Evolutionary conservation across 2,888 invertebrate genomes (phyloP).

Genomic region (Byasa hedistus): DNA sequence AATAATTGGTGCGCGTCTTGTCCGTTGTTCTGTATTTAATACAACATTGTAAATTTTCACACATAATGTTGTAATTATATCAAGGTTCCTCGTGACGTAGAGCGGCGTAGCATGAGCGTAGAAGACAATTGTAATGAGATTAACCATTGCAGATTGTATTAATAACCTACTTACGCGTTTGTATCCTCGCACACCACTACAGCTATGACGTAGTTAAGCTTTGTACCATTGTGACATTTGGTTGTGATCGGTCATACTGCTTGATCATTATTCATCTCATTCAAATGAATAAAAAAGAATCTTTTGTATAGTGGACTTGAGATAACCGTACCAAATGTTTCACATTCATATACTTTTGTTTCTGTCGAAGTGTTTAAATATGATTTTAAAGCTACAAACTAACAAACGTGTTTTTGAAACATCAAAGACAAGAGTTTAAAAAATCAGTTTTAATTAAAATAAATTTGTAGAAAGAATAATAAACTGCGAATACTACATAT

Average conservation of each 20-base stretch:
- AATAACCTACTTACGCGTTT: conserved; percentile 9
- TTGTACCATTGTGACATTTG: neutral
- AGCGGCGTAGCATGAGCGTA: conserved; percentile 21
- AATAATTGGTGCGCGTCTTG: neutral
- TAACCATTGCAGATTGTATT: conserved; percentile 18
- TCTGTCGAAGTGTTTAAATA: too few relatives aligned
- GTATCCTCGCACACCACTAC: conserved; percentile 10
- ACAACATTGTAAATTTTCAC: conserved; percentile 8
- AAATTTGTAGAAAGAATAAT: neutral
- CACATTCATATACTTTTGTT: too few relatives aligned
- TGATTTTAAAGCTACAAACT: too few relatives aligned
- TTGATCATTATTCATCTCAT: neutral
- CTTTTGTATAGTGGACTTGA: too few relatives aligned
- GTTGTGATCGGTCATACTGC: neutral
- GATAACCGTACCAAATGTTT: too few relatives aligned
- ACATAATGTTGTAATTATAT: conserved; percentile 9
- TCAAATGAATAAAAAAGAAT: too few relatives aligned
- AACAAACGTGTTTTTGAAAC: neutral
- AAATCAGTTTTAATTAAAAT: neutral
- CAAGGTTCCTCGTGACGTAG: conserved; percentile 25
- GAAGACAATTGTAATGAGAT: conserved; percentile 23
- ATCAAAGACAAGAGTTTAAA: neutral
- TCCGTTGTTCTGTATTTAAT: neutral
- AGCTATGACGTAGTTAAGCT: conserved; percentile 4
- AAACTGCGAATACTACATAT: neutral